Evolutionary conservation across 2,888 invertebrate species (phyloP), one percentile per base, ranked within the genome.

Genomic region (Stenchaetothrips biformis): DNA sequence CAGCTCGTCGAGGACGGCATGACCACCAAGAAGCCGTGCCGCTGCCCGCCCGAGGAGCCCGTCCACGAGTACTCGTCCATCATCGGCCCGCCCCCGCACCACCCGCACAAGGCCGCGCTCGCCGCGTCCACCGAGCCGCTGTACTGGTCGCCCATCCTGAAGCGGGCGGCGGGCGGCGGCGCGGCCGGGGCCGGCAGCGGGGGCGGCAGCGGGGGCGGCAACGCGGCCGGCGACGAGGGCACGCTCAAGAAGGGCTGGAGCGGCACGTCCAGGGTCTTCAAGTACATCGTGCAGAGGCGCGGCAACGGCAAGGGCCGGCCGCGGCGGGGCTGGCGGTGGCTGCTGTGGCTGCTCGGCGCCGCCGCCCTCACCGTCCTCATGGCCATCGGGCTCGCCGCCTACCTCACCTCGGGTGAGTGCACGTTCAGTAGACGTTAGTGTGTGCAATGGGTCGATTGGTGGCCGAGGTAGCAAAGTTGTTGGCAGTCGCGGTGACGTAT

Each of bases 61-160:
- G 67, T 74, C 21, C 67, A 74, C 67, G 67, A 74, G 67, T 74
- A 74, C 67, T 74, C 67, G 9, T 74, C 67, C 67, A 74, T 74
- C 67, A 21, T 74, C 21, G 67, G 67, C 0, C 67, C 67, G 67
- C 21, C 67, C 59, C 59, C 59, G 59, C 59, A 59, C 59, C 18
- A 59, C 59, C 59, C 67, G 21, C 67, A 74, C 67, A 74, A 74
- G 67, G 67, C 67, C 67, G 67, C 25, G 67, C 67, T 74, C 21
- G 67, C 67, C 67, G 67, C 67, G 7, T 74, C 67, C 67, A 74
- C 67, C 67, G 67, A 74, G 67, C 67, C 67, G 21, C 67, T 74
- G 7, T 74, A 74, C 67, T 74, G 67, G 67, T 74, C 67, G 25
- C 67, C 67, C 25, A 25, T 74, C 21, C 67, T 74, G 21, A 74